phyloP scores from a whole-genome alignment of 2,113 vertebrate genomes.

The Paedocypris sp. region DNA sequence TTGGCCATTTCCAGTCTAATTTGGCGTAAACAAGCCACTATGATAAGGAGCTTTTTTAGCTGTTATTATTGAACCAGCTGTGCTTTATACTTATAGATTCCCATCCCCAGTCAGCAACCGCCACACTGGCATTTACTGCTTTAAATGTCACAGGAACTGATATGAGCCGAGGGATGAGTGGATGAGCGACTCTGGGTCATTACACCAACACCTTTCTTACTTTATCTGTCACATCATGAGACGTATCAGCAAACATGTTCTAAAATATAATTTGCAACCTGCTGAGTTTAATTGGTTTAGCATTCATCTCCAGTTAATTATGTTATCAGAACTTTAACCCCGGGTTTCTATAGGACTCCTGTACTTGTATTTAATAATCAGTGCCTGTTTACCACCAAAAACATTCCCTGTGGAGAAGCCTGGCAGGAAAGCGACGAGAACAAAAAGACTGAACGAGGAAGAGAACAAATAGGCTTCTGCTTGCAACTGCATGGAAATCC shows the following conservation, averaged over 20 bases:
- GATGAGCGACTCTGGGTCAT: conserved; percentile 35
- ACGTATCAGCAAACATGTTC: too few relatives aligned
- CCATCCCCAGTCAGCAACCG: conserved; percentile 42
- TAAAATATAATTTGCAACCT: too few relatives aligned
- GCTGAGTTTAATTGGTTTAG: too few relatives aligned
- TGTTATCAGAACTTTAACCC: too few relatives aligned
- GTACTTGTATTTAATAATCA: too few relatives aligned
- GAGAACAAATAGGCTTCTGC: background rate
- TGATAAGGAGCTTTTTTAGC: conserved; percentile 34
- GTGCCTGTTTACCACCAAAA: too few relatives aligned
- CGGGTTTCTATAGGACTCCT: too few relatives aligned
- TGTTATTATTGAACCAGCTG: conserved; percentile 41
- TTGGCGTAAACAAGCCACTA: conserved; percentile 17
- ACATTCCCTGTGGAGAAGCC: background rate
- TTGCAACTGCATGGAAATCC: background rate
- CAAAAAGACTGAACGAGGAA: background rate
- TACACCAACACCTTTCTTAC: too few relatives aligned
- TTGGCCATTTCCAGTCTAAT: conserved; percentile 24
- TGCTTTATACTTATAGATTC: conserved; percentile 39
- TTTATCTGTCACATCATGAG: too few relatives aligned
- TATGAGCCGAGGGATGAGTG: conserved; percentile 39
- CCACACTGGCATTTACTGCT: conserved; percentile 46
- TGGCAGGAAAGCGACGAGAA: too few relatives aligned
- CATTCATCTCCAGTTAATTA: too few relatives aligned
- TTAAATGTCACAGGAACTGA: conserved; percentile 53